These are phyloP conservation scores for Sebastes melanostomus DNA, from an alignment of 2,797 vertebrate genomes.

Conservation along the genomic window DNA sequence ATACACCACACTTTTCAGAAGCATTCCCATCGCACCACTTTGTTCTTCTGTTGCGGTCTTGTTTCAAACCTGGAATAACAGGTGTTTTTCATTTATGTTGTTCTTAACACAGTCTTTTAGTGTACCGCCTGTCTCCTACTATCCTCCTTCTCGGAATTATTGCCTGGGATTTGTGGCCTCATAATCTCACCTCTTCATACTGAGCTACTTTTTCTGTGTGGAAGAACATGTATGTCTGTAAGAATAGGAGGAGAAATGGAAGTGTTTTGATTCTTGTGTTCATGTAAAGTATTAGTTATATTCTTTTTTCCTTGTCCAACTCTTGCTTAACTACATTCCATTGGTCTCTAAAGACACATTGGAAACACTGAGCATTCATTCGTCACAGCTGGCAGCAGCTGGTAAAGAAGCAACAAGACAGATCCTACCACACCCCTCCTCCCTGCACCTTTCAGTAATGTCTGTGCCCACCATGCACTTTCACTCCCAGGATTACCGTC, in stretches of 20 bases:
- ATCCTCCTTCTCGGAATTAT: constrained; percentile 45
- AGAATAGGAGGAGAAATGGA: not conserved
- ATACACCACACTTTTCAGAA: constrained; percentile 54
- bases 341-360: not conserved
- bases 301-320: not conserved
- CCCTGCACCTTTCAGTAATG: constrained; percentile 17
- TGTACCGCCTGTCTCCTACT: constrained; percentile 48
- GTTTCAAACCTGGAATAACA: constrained; percentile 72
- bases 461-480: constrained; percentile 27
- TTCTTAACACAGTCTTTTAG: constrained; percentile 53
- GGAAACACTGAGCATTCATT: constrained; percentile 6
- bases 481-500: constrained; percentile 43
- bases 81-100: constrained; percentile 71
- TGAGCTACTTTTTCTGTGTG: not conserved
- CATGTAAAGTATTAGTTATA: not conserved
- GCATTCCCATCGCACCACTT: constrained; percentile 44
- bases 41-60: constrained; percentile 59
- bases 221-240: not conserved
- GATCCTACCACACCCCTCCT: not conserved
- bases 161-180: constrained; percentile 28
- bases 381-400: constrained; percentile 21
- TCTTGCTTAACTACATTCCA: not conserved
- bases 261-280: not conserved
- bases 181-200: constrained; percentile 23
- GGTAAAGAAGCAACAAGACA: constrained; percentile 9